Evolutionary conservation across 2,113 vertebrate genomes (phyloP).

Genomic region (Synodontis membranacea): DNA sequence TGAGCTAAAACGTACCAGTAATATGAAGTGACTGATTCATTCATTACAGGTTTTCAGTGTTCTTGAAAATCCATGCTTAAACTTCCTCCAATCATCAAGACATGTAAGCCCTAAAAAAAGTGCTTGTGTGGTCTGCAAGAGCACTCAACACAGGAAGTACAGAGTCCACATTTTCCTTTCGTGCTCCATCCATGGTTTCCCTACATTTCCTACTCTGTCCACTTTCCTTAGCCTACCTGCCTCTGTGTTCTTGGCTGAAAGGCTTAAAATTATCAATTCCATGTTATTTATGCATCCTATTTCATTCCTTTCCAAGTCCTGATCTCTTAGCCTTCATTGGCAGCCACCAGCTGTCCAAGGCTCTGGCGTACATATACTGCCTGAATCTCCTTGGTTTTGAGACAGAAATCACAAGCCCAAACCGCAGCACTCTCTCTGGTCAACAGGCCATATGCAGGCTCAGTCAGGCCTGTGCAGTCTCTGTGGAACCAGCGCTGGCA

Average conservation of each 20-base stretch:
- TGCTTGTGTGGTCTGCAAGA: conserved; percentile 46
- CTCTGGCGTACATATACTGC: conserved; percentile 92
- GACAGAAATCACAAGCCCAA: conserved; percentile 97
- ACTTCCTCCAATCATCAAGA: conserved; percentile 52
- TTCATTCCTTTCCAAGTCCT: not conserved
- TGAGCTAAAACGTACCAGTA: not conserved
- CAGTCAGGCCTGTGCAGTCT: conserved; percentile 94
- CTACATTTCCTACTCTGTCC: conserved; percentile 28
- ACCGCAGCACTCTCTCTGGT: conserved; percentile 92
- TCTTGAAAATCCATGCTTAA: conserved; percentile 4
- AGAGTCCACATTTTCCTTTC: conserved; percentile 9
- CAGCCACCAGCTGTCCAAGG: conserved; percentile 91
- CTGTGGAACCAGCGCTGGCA: conserved; percentile 98
- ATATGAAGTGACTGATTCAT: conserved; percentile 34
- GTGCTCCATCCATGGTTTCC: conserved; percentile 11
- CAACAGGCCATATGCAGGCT: conserved; percentile 92
- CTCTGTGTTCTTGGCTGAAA: conserved; percentile 35
- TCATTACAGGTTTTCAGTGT: conserved; percentile 13
- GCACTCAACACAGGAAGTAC: conserved; percentile 33
- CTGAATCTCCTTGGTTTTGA: conserved; percentile 99
- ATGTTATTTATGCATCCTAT: conserved; percentile 3
- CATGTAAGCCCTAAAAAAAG: conserved; percentile 62
- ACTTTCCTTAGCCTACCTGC: conserved; percentile 23
- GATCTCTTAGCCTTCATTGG: conserved; percentile 85
- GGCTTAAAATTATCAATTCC: conserved; percentile 24